phyloP scores from a whole-genome alignment of 2,888 invertebrate species.

The Pimpla rufipes region DNA sequence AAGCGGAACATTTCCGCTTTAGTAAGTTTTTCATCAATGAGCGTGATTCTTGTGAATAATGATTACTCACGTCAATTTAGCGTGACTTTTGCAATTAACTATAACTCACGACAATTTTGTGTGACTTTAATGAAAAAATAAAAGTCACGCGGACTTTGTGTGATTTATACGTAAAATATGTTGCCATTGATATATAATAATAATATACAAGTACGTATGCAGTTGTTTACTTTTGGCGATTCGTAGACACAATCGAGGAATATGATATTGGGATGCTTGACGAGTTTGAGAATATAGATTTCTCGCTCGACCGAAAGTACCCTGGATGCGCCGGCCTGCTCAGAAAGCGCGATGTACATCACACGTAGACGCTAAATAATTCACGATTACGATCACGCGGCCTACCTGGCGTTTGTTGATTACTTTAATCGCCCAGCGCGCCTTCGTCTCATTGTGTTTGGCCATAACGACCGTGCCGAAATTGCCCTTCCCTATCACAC shows the following conservation, averaged over 20 bases:
- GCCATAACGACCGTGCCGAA: slow-evolving; percentile 84
- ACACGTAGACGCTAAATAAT: not conserved
- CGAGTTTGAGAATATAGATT: slow-evolving; percentile 87
- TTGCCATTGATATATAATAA: not conserved
- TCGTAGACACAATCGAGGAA: slow-evolving; percentile 86
- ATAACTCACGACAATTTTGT: too few species aligned
- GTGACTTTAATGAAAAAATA: too few species aligned
- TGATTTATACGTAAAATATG: too few species aligned
- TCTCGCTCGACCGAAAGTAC: slow-evolving; percentile 86
- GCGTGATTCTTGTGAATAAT: too few species aligned
- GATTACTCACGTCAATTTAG: too few species aligned
- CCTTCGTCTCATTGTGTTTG: slow-evolving; percentile 80
- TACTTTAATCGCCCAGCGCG: slow-evolving; percentile 85
- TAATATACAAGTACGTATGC: too few species aligned
- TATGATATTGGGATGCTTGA: slow-evolving; percentile 87
- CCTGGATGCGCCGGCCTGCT: slow-evolving; percentile 71
- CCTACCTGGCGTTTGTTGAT: slow-evolving; percentile 82
- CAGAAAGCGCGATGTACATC: not conserved
- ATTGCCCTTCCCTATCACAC: slow-evolving; percentile 84
- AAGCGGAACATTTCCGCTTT: too few species aligned
- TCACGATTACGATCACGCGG: slow-evolving; percentile 6
- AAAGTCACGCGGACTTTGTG: too few species aligned
- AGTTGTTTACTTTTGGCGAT: slow-evolving; percentile 82
- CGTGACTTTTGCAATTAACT: too few species aligned
- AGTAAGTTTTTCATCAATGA: too few species aligned